phyloP scores from a whole-genome alignment of 2,113 vertebrate genomes.

The Zootoca vivipara region DNA sequence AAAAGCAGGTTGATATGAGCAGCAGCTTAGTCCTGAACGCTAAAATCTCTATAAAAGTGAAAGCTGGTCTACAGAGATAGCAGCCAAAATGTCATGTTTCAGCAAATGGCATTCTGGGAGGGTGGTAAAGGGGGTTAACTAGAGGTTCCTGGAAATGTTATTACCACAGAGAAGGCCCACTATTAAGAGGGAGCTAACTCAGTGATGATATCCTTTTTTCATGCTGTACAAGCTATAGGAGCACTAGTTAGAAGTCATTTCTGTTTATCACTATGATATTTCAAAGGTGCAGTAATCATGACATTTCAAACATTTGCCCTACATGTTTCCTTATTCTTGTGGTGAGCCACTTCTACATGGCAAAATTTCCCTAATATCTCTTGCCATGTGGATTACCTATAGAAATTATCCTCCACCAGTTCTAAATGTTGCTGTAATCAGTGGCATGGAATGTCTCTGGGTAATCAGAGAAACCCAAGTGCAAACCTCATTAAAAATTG shows the following conservation, averaged over 20 bases:
- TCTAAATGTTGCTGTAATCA: neutral
- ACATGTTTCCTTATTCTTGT: neutral
- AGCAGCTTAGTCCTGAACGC: slow-evolving; percentile 54
- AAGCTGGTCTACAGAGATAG: slow-evolving; percentile 67
- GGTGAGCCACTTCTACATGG: neutral
- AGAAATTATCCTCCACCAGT: neutral
- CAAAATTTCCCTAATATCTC: neutral
- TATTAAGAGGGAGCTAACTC: neutral
- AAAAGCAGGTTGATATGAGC: slow-evolving; percentile 57
- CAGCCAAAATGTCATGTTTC: slow-evolving; percentile 65
- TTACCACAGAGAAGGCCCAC: slow-evolving; percentile 4
- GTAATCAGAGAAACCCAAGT: neutral
- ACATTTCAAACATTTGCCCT: neutral
- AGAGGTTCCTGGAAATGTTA: slow-evolving; percentile 54
- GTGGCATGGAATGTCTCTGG: neutral
- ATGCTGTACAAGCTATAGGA: slow-evolving; percentile 19
- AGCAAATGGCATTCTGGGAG: slow-evolving; percentile 53
- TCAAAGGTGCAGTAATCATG: neutral
- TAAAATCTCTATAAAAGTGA: slow-evolving; percentile 67
- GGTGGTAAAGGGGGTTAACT: slow-evolving; percentile 26
- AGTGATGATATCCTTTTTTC: slow-evolving; percentile 32
- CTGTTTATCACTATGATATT: neutral
- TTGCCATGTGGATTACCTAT: neutral
- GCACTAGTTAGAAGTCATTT: slow-evolving; percentile 4
- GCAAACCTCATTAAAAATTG: neutral